These are phyloP conservation scores for Adoxophyes honmai DNA, from an alignment of 1,140 invertebrate species.

Conservation along the genomic window DNA sequence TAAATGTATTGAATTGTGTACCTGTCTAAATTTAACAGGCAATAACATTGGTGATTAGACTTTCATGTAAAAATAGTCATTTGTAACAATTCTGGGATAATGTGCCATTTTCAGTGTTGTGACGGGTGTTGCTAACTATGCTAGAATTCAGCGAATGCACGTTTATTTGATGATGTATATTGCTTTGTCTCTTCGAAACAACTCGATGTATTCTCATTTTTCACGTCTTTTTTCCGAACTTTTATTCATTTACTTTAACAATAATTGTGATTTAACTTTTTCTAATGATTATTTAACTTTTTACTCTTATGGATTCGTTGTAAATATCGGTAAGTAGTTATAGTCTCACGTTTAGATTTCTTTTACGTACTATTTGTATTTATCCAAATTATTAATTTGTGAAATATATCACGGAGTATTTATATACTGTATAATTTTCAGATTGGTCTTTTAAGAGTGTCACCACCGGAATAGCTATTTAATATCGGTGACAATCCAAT, in stretches of 20 bases:
- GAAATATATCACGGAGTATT: constrained; percentile 9
- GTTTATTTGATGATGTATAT: constrained; percentile 13
- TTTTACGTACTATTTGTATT: constrained; percentile 9
- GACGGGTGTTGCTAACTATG: constrained; percentile 27
- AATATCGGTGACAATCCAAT: constrained; percentile 33
- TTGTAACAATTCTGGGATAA: constrained; percentile 35
- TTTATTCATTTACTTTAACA: not conserved
- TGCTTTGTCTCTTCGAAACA: constrained; percentile 25
- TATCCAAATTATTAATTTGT: constrained; percentile 14
- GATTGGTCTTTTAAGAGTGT: constrained; percentile 76
- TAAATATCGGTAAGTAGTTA: constrained; percentile 7
- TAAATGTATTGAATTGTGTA: not conserved
- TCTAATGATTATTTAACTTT: not conserved
- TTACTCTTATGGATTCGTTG: not conserved
- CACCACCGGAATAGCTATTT: constrained; percentile 65
- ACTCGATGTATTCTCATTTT: not conserved
- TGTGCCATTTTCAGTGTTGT: constrained; percentile 51
- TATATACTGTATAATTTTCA: constrained; percentile 52
- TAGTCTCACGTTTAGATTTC: constrained; percentile 12
- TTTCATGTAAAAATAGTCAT: constrained; percentile 7
- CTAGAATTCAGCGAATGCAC: constrained; percentile 12
- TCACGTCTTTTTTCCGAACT: not conserved
- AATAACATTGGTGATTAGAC: not conserved
- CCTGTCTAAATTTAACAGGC: not conserved
- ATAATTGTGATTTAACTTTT: constrained; percentile 6